Percentiles rank a stretch among this genome's conserved stretches.
Evolutionary conservation across 2,888 invertebrate species (phyloP).

Genomic region (Blastobasis adustella): DNA sequence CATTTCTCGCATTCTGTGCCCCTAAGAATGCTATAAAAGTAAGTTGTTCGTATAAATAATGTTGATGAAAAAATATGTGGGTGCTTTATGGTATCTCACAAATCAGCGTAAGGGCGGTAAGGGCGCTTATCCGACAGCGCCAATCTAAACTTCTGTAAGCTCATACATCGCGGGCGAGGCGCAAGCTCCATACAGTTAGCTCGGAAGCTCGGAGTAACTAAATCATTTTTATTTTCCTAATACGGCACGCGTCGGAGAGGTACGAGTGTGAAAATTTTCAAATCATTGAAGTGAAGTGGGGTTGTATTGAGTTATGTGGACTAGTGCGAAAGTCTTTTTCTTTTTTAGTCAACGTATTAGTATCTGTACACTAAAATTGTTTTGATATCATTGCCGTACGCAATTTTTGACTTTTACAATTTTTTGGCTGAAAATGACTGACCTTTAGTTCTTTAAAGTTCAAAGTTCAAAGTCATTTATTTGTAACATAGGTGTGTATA

Average conservation of each 20-base stretch:
- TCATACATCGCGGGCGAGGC: conserved; percentile 4
- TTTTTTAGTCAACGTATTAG: too few relatives aligned
- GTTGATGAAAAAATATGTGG: conserved; percentile 49
- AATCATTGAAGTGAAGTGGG: too few relatives aligned
- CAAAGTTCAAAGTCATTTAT: too few relatives aligned
- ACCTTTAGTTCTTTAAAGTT: too few relatives aligned
- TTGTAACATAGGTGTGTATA: too few relatives aligned
- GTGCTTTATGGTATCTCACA: conserved; percentile 41
- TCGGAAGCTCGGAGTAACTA: neutral
- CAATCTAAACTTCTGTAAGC: conserved; percentile 28
- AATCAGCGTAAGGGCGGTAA: conserved; percentile 35
- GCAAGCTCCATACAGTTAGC: neutral
- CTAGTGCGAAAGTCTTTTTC: too few relatives aligned
- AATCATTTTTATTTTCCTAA: conserved; percentile 2
- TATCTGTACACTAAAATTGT: too few relatives aligned
- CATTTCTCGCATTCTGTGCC: conserved; percentile 40
- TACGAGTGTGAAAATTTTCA: too few relatives aligned
- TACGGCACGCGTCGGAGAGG: neutral
- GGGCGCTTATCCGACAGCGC: conserved; percentile 30
- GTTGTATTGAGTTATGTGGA: too few relatives aligned
- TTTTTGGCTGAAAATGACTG: too few relatives aligned
- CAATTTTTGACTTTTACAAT: too few relatives aligned
- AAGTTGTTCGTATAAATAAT: conserved; percentile 52
- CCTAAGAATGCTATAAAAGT: conserved; percentile 50
- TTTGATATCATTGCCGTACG: too few relatives aligned